Percentiles rank a stretch among this genome's conserved stretches.
Evolutionary conservation across 2,113 vertebrate species (phyloP).

Genomic region (Eretmochelys imbricata): DNA sequence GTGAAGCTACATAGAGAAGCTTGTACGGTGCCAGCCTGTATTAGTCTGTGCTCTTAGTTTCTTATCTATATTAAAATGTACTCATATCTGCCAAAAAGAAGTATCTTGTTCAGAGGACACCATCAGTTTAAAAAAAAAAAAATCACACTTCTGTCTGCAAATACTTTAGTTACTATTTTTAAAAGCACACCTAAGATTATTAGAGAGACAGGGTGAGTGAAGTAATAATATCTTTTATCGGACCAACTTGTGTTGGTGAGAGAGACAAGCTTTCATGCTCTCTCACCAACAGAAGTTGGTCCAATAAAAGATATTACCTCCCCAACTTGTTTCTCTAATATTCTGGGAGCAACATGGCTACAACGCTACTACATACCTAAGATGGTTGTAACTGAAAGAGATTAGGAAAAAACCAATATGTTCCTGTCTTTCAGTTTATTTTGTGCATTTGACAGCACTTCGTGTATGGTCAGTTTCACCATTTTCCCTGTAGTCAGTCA

Average conservation of each 20-base stretch:
- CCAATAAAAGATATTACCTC: not conserved
- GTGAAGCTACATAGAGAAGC: not conserved
- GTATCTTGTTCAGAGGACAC: not conserved
- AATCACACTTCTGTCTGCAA: not conserved
- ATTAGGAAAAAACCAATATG: not conserved
- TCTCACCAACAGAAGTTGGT: no score
- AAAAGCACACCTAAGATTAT: not conserved
- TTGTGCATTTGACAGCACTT: not conserved
- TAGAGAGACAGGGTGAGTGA: not conserved
- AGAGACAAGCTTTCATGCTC: not conserved
- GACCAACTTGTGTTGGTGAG: not conserved
- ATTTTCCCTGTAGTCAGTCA: not conserved
- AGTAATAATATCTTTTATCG: not conserved
- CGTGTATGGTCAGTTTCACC: not conserved
- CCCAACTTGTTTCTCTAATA: not conserved
- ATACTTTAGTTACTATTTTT: not conserved
- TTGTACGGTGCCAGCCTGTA: not conserved
- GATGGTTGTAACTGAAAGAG: not conserved
- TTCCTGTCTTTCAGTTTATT: not conserved
- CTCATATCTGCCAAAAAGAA: not conserved
- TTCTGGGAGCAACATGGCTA: not conserved
- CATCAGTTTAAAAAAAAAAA: conserved; percentile 9
- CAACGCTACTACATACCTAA: not conserved
- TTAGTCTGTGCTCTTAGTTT: not conserved
- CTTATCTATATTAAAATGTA: not conserved